A percentile compares a stretch with the other conserved stretches of the same genome.
phyloP scores from a whole-genome alignment of 2,888 invertebrate species.

The Eutolmus rufibarbis region DNA sequence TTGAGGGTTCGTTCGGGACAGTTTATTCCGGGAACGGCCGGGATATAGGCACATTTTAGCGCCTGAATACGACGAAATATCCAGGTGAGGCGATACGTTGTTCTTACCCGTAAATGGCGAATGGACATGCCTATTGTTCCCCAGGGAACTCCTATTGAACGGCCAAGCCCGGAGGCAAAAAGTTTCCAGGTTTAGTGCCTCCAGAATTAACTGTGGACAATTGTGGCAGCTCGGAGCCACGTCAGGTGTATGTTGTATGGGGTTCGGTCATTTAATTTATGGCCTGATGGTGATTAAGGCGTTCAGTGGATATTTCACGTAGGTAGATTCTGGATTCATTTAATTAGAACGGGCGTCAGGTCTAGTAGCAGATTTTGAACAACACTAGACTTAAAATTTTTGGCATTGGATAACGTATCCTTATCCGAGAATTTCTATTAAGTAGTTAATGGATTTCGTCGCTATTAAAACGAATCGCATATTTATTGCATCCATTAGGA shows the following conservation, averaged over 20 bases:
- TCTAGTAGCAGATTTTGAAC: neutral
- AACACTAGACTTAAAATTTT: neutral
- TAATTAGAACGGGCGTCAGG: neutral
- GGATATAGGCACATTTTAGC: neutral
- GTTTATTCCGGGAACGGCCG: neutral
- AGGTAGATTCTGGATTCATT: neutral
- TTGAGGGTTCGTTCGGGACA: neutral
- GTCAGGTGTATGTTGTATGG: neutral
- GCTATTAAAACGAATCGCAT: neutral
- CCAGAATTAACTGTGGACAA: neutral
- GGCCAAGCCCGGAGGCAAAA: neutral
- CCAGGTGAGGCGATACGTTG: neutral
- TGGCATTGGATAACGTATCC: neutral
- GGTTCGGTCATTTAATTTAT: neutral
- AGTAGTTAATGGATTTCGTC: neutral
- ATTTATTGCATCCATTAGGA: neutral
- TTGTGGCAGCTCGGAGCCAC: neutral
- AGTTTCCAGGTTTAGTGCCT: neutral
- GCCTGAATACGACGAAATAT: neutral
- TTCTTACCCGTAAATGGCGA: neutral
- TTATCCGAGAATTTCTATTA: neutral
- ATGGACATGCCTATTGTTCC: neutral
- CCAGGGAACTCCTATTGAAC: neutral
- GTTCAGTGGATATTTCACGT: neutral
- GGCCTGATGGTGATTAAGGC: neutral